Evolutionary conservation across 2,113 vertebrate genomes (phyloP).

Genomic region (Polypterus bichir): DNA sequence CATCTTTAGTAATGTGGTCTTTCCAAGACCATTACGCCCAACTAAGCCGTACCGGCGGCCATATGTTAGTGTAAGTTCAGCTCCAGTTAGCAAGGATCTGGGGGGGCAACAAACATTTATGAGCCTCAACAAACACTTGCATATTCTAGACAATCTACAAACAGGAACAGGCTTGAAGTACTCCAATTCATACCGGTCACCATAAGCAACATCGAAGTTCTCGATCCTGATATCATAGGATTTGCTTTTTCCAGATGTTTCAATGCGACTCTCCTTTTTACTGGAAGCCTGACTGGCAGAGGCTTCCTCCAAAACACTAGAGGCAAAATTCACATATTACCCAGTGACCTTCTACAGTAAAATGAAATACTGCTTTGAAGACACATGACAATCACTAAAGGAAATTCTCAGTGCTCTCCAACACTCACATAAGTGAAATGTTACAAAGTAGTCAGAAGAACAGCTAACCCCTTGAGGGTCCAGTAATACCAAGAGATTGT

Average conservation of each 20-base stretch:
- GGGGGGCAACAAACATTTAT: neutral
- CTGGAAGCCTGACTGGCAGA: conserved; percentile 93
- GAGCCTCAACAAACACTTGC: neutral
- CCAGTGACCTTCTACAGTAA: neutral
- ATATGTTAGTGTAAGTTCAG: conserved; percentile 71
- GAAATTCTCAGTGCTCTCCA: neutral
- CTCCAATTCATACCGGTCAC: conserved; percentile 68
- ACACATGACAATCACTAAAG: neutral
- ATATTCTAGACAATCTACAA: neutral
- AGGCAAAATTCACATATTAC: neutral
- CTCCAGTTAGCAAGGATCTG: conserved; percentile 78
- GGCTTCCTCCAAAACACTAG: conserved; percentile 85
- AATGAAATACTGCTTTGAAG: rapidly evolving
- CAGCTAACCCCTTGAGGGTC: too few species aligned
- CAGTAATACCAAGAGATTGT: neutral
- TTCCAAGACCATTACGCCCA: conserved; percentile 87
- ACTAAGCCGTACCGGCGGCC: conserved; percentile 86
- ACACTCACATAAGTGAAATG: neutral
- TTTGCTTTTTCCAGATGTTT: conserved; percentile 88
- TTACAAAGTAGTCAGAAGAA: neutral
- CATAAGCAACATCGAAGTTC: conserved; percentile 95
- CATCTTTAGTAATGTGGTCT: conserved; percentile 94
- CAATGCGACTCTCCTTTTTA: conserved; percentile 84
- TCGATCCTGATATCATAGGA: conserved; percentile 91
- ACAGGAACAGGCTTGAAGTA: too few species aligned